Evolutionary conservation across 1,140 invertebrate species (phyloP), one percentile per base, ranked within the genome.

Genomic region (Scylla paramamosain): DNA sequence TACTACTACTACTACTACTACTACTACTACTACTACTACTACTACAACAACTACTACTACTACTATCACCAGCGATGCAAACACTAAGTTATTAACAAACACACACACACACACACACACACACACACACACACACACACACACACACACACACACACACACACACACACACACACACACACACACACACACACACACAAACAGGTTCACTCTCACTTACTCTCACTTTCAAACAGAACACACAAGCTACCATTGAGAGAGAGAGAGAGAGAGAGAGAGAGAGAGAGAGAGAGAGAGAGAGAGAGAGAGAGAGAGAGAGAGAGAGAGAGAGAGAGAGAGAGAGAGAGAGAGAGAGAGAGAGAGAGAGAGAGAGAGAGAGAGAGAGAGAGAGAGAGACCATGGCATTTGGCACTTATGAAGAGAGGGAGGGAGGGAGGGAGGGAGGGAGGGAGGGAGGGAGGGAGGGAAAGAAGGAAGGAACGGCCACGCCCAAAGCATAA

Each of bases 121-220:
- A 77, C 67, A 77, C 67, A 77, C 67, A 77, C 67, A 77, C 67
- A 77, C 67, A 77, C 67, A 77, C 67, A 77, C 67, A 77, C 67
- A 77, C 67, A 77, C 67, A 2, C 16, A 59, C 52, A 4, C 0
- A 12, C 10, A 59, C 52, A 12, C 52, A n/a, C 67, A 77, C 20
- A 77, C 67, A 77, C 67, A 77, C 67, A 77, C 67, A 77, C 67
- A 77, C 67, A 77, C 67, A 77, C 67, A 77, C 67, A 77, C 67
- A 77, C 67, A 77, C 67, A 77, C 67, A 77, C 67, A 77, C 67
- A 77, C 67, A 77, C 67, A 77, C 67, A 77, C 67, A n/a, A 6
- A 77, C 67, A 77, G 12, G 16, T 59, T 59, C 10, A 59, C 52
- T 59, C 20, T 77, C 67, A 77, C 67, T 77, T 20, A 20, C 67